Evolutionary conservation across 2,113 vertebrate genomes (phyloP).

Genomic region (Aleadryas rufinucha): DNA sequence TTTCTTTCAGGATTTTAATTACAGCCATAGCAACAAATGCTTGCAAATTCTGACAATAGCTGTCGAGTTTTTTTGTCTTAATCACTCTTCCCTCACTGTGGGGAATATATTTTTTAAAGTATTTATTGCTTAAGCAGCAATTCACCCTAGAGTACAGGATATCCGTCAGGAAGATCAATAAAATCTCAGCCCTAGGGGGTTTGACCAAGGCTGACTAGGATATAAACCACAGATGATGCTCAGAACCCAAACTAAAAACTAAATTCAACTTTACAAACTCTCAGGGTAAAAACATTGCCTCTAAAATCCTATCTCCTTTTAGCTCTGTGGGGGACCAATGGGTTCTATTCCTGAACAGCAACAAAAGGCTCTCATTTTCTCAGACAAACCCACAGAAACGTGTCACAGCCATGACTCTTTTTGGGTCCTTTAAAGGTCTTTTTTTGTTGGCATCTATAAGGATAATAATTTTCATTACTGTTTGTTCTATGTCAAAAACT

Average conservation of each 20-base stretch:
- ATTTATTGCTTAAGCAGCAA: background rate
- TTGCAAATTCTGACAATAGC: background rate
- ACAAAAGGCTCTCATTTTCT: background rate
- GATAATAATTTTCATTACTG: background rate
- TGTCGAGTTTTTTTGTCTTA: background rate
- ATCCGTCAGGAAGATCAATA: background rate
- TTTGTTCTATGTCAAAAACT: background rate
- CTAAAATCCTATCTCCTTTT: background rate
- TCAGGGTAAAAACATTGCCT: background rate
- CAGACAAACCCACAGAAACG: background rate
- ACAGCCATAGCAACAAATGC: background rate
- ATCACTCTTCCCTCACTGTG: background rate
- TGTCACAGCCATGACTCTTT: background rate
- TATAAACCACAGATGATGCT: background rate
- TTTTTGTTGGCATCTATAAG: background rate
- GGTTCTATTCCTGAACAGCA: background rate
- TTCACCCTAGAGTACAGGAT: background rate
- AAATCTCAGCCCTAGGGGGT: background rate
- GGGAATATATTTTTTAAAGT: background rate
- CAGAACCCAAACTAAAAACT: background rate
- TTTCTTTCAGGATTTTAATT: conserved; percentile 26
- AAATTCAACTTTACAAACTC: background rate
- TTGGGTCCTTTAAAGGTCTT: background rate
- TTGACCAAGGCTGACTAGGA: background rate
- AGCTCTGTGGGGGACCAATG: background rate